Conservation (phyloP, 2,888 invertebrate species). For the Auanema sp. region DNA sequence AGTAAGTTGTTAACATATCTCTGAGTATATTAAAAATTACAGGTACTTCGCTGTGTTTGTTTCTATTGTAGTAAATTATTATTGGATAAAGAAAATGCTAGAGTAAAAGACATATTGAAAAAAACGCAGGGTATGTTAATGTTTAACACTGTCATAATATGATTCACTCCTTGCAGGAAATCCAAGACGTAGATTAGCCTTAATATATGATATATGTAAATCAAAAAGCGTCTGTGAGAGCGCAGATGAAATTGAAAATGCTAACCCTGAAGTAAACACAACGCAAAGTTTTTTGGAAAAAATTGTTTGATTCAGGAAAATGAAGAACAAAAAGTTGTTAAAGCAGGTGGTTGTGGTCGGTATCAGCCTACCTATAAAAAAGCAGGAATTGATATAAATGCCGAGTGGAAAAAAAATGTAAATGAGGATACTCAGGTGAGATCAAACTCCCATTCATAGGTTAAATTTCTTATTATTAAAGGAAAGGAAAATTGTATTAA, state of each 20-base stretch:
- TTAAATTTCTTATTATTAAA: conserved; percentile 19
- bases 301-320: conserved; percentile 23
- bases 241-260: conserved; percentile 77
- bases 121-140: conserved; percentile 76
- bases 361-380: conserved; percentile 91
- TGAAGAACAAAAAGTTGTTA: conserved; percentile 69
- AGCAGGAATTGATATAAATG: conserved; percentile 86
- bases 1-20: conserved; percentile 43
- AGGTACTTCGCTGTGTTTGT: conserved; percentile 91
- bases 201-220: conserved; percentile 96
- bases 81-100: conserved; percentile 88
- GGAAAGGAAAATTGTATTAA: conserved; percentile 87
- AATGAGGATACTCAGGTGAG: conserved; percentile 88
- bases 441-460: too few species aligned
- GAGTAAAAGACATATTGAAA: conserved; percentile 88
- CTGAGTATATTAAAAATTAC: conserved; percentile 11
- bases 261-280: conserved; percentile 18
- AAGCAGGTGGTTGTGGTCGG: conserved; percentile 95
- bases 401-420: conserved; percentile 92
- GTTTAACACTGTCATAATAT: background rate
- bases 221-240: conserved; percentile 97
- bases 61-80: conserved; percentile 97
- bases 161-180: conserved; percentile 67
- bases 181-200: conserved; percentile 87
- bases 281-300: background rate